Evolutionary conservation across 2,888 invertebrate genomes (phyloP), one percentile per base, ranked within the genome.

Genomic region (Hydraecia micacea): DNA sequence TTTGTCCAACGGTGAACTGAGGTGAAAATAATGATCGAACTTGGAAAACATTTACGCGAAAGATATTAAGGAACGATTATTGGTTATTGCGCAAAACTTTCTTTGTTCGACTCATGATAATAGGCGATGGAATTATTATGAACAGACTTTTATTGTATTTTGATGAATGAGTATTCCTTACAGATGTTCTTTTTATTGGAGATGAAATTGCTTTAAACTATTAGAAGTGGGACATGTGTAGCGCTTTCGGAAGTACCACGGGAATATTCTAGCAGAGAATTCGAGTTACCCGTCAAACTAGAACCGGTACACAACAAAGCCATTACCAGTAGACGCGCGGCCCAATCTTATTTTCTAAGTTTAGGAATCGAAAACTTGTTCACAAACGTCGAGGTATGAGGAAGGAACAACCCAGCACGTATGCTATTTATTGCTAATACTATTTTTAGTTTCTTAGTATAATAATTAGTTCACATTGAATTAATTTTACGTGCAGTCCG

Each of bases 301-400:
- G 90, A 91, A 90, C 91, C 92, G 89, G 93, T 93, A 95, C 95
- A 95, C 94, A 95, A 95, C 93, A 95, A 95, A 94, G 93, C 95
- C 94, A 95, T 95, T 95, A 95, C 92, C 90, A 91, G 90, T 90
- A 90, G 92, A 91, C 90, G 90, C 90, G 88, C 84, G 89, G 88
- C 91, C 91, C 91, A 93, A 94, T 94, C 93, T 94, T 94, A 94
- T 94, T 93, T 93, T 90, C 91, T 89, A 92, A 93, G 91, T 93
- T 93, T 90, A 91, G 91, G 90, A 92, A 92, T 93, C 91, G 92
- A 88, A 92, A 92, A 92, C 89, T 93, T 92, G 85, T 87, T 87
- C 88, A 87, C 88, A 89, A 89, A 90, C 87, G 80, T 79, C 80
- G 84, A 88, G 87, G 85, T 87, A 88, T 87, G 89, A 83, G 84